A percentile compares a stretch with the other conserved stretches of the same genome.
Conservation (phyloP, 2,113 vertebrate species). For the Erythrocercus mccallii region DNA sequence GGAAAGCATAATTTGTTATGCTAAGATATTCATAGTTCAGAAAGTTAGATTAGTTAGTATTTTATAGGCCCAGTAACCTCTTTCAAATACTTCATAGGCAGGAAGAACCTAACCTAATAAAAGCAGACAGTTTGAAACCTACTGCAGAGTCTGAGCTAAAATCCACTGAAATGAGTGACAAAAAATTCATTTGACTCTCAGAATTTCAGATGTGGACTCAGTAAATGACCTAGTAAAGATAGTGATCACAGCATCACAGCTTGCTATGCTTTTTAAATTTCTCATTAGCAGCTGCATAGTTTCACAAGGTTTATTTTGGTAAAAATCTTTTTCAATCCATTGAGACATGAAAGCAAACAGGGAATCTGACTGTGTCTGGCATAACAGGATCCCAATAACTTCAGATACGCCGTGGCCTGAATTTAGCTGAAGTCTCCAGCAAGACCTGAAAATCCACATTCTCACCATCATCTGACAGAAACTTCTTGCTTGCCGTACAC, state of each 20-base stretch:
- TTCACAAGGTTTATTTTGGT: constrained; percentile 16
- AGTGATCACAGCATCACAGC: background rate
- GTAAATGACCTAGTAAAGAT: background rate
- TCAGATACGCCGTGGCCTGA: background rate
- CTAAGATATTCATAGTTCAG: background rate
- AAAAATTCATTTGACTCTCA: background rate
- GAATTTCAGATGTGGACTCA: background rate
- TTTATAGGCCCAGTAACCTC: background rate
- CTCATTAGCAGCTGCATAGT: constrained; percentile 16
- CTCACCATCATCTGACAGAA: constrained; percentile 34
- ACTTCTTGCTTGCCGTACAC: background rate
- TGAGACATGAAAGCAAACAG: background rate
- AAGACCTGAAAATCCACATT: constrained; percentile 41
- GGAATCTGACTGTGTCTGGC: background rate
- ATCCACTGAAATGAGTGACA: background rate
- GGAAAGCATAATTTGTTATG: background rate
- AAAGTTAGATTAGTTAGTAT: background rate
- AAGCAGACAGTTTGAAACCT: background rate
- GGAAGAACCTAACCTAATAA: background rate
- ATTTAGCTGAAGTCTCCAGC: constrained; percentile 6
- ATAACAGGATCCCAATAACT: background rate
- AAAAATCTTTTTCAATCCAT: constrained; percentile 36
- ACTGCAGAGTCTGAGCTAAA: background rate
- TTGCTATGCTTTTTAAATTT: constrained; percentile 53
- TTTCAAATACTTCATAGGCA: background rate